These are phyloP conservation scores for Lordiphosa stackelbergi DNA, from an alignment of 1,140 invertebrate genomes.

Conservation along the genomic window DNA sequence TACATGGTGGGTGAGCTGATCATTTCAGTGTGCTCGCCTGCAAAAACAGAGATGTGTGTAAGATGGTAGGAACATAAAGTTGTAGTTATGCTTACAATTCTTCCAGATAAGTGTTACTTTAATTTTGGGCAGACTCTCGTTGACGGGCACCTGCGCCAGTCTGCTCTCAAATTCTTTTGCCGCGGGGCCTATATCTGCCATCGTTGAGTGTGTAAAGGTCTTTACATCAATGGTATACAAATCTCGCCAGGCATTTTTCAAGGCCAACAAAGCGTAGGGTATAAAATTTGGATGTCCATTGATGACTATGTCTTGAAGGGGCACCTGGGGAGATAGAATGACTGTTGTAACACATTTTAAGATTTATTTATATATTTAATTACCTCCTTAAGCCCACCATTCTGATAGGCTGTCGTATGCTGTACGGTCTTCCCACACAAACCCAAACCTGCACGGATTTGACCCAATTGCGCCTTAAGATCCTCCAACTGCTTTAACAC, in stretches of 20 bases:
- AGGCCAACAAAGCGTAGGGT: conserved; percentile 69
- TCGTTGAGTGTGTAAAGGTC: conserved; percentile 71
- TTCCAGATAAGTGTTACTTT: conserved; percentile 75
- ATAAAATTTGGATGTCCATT: conserved; percentile 76
- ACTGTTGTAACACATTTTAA: no score
- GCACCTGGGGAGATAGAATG: conserved; percentile 32
- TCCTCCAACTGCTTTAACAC: conserved; percentile 68
- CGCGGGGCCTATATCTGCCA: conserved; percentile 65
- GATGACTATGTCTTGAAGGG: conserved; percentile 71
- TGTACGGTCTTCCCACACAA: conserved; percentile 61
- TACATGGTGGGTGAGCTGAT: conserved; percentile 76
- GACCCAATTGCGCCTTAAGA: conserved; percentile 56
- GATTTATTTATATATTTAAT: not conserved
- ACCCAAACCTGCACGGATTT: conserved; percentile 57
- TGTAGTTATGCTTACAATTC: conserved; percentile 55
- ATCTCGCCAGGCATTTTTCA: conserved; percentile 72
- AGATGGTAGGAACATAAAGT: not conserved
- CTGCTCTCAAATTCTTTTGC: conserved; percentile 65
- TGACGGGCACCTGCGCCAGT: conserved; percentile 44
- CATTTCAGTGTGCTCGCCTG: conserved; percentile 76
- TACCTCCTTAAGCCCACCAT: conserved; percentile 67
- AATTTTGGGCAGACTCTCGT: conserved; percentile 54
- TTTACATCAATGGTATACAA: conserved; percentile 69
- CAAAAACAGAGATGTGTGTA: not conserved
- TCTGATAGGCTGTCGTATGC: conserved; percentile 46